Evolutionary conservation across 2,113 vertebrate genomes (phyloP).

Genomic region (Microtus ochrogaster): DNA sequence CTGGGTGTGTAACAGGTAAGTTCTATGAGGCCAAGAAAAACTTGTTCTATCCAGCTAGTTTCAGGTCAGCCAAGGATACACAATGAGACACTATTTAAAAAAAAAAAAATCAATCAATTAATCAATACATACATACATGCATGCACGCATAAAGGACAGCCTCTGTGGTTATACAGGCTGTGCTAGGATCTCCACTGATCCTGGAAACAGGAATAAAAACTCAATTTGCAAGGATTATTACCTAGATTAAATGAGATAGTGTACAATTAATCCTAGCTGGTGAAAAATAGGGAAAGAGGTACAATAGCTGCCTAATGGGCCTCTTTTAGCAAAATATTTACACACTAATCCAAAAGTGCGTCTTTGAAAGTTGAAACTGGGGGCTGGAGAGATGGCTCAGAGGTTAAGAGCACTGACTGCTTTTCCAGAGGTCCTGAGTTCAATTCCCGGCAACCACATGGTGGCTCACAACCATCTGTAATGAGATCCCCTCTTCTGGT

Average conservation of each 20-base stretch:
- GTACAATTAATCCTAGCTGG: not conserved
- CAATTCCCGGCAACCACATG: too few species aligned
- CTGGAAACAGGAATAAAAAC: not conserved
- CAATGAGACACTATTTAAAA: too few species aligned
- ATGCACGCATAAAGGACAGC: too few species aligned
- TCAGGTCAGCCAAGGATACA: not conserved
- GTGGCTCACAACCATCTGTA: too few species aligned
- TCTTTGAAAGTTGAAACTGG: not conserved
- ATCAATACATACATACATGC: not conserved
- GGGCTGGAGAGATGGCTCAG: too few species aligned
- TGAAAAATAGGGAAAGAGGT: not conserved
- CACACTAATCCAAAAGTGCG: not conserved
- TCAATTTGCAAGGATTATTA: too few species aligned
- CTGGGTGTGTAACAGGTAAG: not conserved
- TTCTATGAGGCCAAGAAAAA: not conserved
- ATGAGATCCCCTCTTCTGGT: too few species aligned
- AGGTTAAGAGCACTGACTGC: too few species aligned
- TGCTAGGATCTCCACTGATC: not conserved
- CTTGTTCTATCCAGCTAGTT: not conserved
- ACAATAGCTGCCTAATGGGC: not conserved
- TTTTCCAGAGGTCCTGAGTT: too few species aligned
- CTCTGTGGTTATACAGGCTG: not conserved
- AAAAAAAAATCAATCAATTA: not conserved
- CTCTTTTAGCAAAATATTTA: conserved; percentile 35
- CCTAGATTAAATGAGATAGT: not conserved